A percentile compares a stretch with the other conserved stretches of the same genome.
Evolutionary conservation across 2,113 vertebrate genomes (phyloP).

Genomic region (Syngnathus scovelli): DNA sequence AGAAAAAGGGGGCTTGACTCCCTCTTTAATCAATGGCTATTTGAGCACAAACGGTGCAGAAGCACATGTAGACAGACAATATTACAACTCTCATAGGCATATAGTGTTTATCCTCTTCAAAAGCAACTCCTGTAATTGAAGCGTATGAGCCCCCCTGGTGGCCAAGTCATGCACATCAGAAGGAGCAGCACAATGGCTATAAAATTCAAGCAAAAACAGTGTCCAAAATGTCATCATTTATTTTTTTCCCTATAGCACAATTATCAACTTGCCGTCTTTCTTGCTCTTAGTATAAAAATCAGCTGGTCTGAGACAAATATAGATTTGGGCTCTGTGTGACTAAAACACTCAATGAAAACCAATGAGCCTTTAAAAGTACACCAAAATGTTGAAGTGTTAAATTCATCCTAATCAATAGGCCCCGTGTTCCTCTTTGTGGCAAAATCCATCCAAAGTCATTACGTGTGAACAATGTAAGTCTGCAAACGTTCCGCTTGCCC

Average conservation of each 20-base stretch:
- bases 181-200: too few relatives aligned
- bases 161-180: too few relatives aligned
- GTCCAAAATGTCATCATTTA: not conserved
- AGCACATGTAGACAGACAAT: too few relatives aligned
- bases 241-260: not conserved
- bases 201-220: too few relatives aligned
- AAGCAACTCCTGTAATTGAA: too few relatives aligned
- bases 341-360: not conserved
- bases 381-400: not conserved
- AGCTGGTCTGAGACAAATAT: not conserved
- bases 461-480: not conserved
- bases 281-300: not conserved
- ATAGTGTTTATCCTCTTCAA: too few relatives aligned
- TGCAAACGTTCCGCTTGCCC: conserved; percentile 1
- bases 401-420: conserved; percentile 15
- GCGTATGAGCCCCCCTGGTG: too few relatives aligned
- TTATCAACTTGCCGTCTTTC: not conserved
- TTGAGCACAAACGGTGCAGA: too few relatives aligned
- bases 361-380: not conserved
- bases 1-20: too few relatives aligned
- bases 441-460: conserved; percentile 12
- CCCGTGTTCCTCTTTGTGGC: conserved; percentile 8
- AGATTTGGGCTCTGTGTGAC: not conserved
- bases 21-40: too few relatives aligned
- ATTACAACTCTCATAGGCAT: too few relatives aligned